These are phyloP conservation scores for Pachyseris speciosa DNA, from an alignment of 64 coral and sea anemone genomes.

Conservation along the genomic window DNA sequence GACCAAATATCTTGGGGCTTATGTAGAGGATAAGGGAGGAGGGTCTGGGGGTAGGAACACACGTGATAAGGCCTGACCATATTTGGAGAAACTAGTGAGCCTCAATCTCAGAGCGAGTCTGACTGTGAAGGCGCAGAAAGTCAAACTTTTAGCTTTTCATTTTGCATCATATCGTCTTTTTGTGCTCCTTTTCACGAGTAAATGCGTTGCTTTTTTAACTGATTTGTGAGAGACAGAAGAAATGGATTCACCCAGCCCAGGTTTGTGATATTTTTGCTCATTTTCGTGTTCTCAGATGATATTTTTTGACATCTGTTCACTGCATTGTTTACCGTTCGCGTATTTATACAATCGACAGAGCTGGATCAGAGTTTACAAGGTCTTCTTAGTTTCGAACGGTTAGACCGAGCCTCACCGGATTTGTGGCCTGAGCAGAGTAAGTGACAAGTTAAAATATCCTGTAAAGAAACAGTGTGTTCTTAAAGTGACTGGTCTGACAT, in stretches of 20 bases:
- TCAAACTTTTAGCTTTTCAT: background rate
- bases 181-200: background rate
- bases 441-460: background rate
- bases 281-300: background rate
- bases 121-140: background rate
- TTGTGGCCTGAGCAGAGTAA: conserved; percentile 99
- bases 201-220: conserved; percentile 11
- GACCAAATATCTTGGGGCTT: background rate
- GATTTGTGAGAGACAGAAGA: background rate
- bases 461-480: too few species aligned
- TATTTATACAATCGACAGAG: conserved; percentile 40
- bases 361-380: conserved; percentile 93
- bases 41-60: conserved; percentile 3
- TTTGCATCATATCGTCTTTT: background rate
- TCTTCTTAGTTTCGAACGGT: conserved; percentile 92
- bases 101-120: background rate
- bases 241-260: conserved; percentile 81
- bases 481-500: too few species aligned
- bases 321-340: background rate
- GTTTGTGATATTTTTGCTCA: background rate
- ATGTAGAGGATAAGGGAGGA: background rate
- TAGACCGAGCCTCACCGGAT: conserved; percentile 97
- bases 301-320: background rate
- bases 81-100: background rate
- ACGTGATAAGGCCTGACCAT: background rate